phyloP scores from a whole-genome alignment of 2,888 invertebrate genomes.

The Apodemia hepburni region DNA sequence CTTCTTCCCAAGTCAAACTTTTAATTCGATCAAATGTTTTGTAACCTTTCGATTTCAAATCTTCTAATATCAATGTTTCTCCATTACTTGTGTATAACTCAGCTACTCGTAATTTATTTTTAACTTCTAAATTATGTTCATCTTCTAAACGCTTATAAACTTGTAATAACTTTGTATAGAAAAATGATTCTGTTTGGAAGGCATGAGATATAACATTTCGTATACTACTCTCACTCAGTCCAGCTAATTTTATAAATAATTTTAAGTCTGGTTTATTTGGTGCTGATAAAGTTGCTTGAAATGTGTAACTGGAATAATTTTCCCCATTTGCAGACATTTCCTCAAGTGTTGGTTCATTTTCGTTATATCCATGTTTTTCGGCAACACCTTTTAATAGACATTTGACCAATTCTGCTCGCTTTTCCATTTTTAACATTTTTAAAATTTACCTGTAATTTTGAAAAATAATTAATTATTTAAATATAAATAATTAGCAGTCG shows the following conservation, averaged over 20 bases:
- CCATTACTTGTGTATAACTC: constrained; percentile 33
- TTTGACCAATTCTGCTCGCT: background rate
- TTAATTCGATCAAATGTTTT: constrained; percentile 35
- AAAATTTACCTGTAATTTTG: no score
- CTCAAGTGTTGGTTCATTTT: constrained; percentile 32
- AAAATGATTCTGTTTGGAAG: constrained; percentile 34
- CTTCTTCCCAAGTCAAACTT: constrained; percentile 41
- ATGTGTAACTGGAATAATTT: constrained; percentile 43
- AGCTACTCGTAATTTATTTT: constrained; percentile 36
- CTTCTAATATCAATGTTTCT: constrained; percentile 38
- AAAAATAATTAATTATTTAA: no score
- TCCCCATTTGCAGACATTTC: constrained; percentile 41
- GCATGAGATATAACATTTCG: constrained; percentile 22
- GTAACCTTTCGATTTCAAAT: constrained; percentile 37
- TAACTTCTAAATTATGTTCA: constrained; percentile 30
- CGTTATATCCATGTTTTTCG: constrained; percentile 33
- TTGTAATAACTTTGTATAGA: constrained; percentile 34
- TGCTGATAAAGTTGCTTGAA: constrained; percentile 33
- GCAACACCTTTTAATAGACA: background rate
- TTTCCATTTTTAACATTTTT: no score
- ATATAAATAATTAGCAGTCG: no score
- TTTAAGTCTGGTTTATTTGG: constrained; percentile 28
- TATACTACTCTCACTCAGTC: constrained; percentile 29
- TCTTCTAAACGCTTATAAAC: constrained; percentile 35
- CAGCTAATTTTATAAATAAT: constrained; percentile 27